Conservation (phyloP, 2,888 invertebrate genomes). For the Conops quadrifasciatus region DNA sequence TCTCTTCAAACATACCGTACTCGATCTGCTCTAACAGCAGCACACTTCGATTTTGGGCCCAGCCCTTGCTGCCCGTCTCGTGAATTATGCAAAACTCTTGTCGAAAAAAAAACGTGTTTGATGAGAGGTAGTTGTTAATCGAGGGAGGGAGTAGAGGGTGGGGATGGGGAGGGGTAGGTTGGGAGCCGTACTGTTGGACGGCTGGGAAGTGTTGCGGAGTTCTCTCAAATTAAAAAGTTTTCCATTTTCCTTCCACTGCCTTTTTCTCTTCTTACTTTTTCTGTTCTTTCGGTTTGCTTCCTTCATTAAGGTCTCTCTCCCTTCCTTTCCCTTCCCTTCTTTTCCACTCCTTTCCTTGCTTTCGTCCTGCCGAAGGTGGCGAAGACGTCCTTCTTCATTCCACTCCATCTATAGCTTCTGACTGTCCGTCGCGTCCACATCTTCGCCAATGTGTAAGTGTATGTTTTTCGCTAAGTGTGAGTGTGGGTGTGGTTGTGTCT, state of each 20-base stretch:
- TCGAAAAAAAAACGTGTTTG: neutral
- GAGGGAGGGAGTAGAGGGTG: neutral
- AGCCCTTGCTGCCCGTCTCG: neutral
- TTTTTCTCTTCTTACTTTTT: neutral
- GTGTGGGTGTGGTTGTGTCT: too few species aligned
- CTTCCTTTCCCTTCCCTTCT: neutral
- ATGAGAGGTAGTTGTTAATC: too few species aligned
- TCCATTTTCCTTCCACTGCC: neutral
- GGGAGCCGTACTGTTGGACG: too few species aligned
- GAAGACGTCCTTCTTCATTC: neutral
- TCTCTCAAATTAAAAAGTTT: neutral
- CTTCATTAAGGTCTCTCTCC: neutral
- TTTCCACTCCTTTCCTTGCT: neutral
- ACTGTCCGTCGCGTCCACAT: neutral
- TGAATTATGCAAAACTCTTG: constrained; percentile 12
- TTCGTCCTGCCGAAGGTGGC: neutral
- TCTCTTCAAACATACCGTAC: too few species aligned
- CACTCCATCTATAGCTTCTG: neutral
- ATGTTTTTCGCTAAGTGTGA: too few species aligned
- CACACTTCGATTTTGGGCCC: too few species aligned
- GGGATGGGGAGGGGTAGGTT: neutral
- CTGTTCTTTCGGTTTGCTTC: neutral
- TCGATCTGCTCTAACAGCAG: too few species aligned
- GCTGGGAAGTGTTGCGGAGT: too few species aligned
- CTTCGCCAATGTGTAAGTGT: too few species aligned